Conservation (phyloP, 2,113 vertebrate genomes). For the Proterorhinus semilunaris region DNA sequence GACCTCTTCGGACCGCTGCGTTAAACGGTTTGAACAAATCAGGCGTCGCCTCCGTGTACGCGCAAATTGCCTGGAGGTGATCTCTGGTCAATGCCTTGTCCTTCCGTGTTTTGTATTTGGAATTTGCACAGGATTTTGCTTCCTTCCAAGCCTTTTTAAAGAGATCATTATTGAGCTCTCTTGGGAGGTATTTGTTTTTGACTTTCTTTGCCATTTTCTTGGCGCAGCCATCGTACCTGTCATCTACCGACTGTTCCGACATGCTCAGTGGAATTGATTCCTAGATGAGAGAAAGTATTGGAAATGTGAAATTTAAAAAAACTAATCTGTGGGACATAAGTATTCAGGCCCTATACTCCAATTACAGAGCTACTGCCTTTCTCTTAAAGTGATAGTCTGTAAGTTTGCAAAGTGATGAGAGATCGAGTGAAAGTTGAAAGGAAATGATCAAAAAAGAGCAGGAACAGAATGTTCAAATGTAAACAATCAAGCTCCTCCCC, state of each 20-base stretch:
- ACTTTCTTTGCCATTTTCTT: background rate
- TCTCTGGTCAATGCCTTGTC: constrained; percentile 5
- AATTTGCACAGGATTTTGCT: accelerated
- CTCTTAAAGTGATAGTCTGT: too few species aligned
- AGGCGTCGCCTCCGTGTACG: background rate
- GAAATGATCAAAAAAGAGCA: too few species aligned
- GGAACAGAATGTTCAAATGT: too few species aligned
- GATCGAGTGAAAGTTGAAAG: too few species aligned
- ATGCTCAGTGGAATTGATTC: background rate
- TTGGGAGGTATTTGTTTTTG: background rate
- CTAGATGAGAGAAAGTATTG: background rate
- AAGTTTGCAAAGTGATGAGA: too few species aligned
- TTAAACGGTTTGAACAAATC: background rate
- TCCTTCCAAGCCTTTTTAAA: background rate
- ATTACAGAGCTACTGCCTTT: too few species aligned
- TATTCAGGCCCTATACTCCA: too few species aligned
- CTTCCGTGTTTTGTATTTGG: accelerated
- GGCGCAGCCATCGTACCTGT: constrained; percentile 27
- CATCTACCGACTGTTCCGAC: constrained; percentile 21
- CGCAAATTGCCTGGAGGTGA: constrained; percentile 33
- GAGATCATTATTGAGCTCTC: background rate
- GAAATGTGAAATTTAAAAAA: background rate
- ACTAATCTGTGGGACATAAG: too few species aligned
- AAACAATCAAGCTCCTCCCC: too few species aligned
- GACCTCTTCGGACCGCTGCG: background rate